These are phyloP conservation scores for Patella pellucida DNA, from an alignment of 2,888 invertebrate genomes.

Conservation along the genomic window DNA sequence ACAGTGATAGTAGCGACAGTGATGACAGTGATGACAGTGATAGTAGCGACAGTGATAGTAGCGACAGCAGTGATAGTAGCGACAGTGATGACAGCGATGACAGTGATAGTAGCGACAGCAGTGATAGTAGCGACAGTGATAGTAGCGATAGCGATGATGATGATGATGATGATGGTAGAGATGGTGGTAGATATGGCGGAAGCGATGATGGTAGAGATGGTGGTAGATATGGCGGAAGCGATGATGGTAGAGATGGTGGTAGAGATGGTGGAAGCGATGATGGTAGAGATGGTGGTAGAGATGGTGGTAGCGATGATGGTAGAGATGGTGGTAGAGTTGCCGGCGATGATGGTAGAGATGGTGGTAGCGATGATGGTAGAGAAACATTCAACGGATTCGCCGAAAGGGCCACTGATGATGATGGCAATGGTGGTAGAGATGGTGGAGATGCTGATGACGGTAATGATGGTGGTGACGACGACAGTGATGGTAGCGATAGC, in stretches of 20 bases:
- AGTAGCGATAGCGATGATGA: not conserved
- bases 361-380: too few relatives aligned
- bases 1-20: too few relatives aligned
- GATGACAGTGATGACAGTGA: too few relatives aligned
- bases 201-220: not conserved
- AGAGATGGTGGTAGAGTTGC: too few relatives aligned
- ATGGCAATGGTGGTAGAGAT: too few relatives aligned
- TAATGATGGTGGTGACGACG: not conserved
- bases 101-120: not conserved
- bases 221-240: not conserved
- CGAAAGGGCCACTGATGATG: too few relatives aligned
- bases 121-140: not conserved
- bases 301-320: too few relatives aligned
- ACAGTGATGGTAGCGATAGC: not conserved
- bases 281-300: not conserved
- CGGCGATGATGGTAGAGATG: too few relatives aligned
- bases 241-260: not conserved
- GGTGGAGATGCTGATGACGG: not conserved
- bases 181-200: not conserved
- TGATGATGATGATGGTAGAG: not conserved
- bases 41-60: too few relatives aligned
- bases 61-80: not conserved
- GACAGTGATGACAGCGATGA: too few relatives aligned
- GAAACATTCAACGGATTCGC: too few relatives aligned
- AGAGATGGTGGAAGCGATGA: not conserved